Evolutionary conservation across 2,888 invertebrate species (phyloP).

Genomic region (Melanargia galathea): DNA sequence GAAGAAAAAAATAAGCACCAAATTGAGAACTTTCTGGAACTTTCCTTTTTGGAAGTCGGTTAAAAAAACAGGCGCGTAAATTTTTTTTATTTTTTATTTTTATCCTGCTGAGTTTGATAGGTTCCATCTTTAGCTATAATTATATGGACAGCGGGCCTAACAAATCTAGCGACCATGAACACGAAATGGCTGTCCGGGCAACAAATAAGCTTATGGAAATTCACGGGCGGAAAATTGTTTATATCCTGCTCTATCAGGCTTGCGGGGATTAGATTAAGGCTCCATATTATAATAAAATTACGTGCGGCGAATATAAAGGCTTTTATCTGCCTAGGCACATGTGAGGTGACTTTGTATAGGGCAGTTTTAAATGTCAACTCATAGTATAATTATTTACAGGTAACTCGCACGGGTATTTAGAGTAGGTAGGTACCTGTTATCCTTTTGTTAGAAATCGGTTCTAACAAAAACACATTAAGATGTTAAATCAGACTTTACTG

Average conservation of each 20-base stretch:
- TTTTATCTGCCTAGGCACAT: neutral
- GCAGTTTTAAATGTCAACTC: neutral
- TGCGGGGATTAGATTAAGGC: constrained; percentile 12
- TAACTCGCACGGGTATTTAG: too few relatives aligned
- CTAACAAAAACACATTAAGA: too few relatives aligned
- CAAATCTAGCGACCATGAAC: constrained; percentile 28
- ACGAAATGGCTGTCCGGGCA: constrained; percentile 28
- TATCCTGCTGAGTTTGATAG: neutral
- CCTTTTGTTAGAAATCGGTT: too few relatives aligned
- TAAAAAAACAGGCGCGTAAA: too few relatives aligned
- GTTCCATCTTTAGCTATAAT: neutral
- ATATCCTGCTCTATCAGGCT: constrained; percentile 20
- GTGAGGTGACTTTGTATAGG: neutral
- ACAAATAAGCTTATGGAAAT: constrained; percentile 36
- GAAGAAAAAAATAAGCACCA: too few relatives aligned
- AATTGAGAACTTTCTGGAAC: too few relatives aligned
- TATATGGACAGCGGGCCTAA: constrained; percentile 4
- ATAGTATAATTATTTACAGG: neutral
- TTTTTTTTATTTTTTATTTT: too few relatives aligned
- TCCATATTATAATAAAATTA: neutral
- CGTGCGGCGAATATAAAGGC: neutral
- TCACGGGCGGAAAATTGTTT: constrained; percentile 30
- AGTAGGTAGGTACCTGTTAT: too few relatives aligned
- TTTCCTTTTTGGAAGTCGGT: too few relatives aligned
- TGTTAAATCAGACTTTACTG: too few relatives aligned